These are phyloP conservation scores for Aselliscus stoliczkanus DNA, from an alignment of 2,797 vertebrate genomes.

Conservation along the genomic window DNA sequence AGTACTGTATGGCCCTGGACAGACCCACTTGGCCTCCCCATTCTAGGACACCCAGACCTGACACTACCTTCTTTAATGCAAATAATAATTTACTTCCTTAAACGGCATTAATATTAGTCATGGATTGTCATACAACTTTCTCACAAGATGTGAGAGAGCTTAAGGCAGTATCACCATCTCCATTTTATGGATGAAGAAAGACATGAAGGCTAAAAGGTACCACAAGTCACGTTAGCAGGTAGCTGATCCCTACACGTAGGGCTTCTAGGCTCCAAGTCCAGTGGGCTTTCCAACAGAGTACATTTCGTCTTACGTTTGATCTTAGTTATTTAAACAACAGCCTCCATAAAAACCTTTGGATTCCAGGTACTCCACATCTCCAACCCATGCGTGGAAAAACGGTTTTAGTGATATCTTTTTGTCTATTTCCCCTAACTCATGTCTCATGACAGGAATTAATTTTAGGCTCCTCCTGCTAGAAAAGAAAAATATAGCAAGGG, in stretches of 20 bases:
- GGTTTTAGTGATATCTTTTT: not conserved
- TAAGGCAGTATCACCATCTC: not conserved
- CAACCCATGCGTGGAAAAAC: not conserved
- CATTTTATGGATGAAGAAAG: not conserved
- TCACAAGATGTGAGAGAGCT: not conserved
- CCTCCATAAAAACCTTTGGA: not conserved
- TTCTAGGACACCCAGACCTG: not conserved
- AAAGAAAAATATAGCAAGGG: not conserved
- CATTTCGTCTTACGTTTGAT: not conserved
- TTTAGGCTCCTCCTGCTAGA: constrained; percentile 6
- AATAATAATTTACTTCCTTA: not conserved
- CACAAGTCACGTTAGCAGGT: not conserved
- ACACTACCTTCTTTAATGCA: not conserved
- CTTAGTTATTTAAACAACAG: not conserved
- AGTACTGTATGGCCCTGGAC: too few relatives aligned
- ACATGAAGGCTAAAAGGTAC: not conserved
- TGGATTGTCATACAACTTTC: not conserved
- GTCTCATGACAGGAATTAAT: not conserved
- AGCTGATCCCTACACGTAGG: not conserved
- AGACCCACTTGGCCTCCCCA: not conserved
- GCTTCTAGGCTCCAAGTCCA: not conserved
- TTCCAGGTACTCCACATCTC: not conserved
- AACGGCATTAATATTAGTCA: not conserved
- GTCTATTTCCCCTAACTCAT: constrained; percentile 6
- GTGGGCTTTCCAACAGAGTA: not conserved